phyloP scores from a whole-genome alignment of 2,888 invertebrate genomes.

The Aphidius colemani region DNA sequence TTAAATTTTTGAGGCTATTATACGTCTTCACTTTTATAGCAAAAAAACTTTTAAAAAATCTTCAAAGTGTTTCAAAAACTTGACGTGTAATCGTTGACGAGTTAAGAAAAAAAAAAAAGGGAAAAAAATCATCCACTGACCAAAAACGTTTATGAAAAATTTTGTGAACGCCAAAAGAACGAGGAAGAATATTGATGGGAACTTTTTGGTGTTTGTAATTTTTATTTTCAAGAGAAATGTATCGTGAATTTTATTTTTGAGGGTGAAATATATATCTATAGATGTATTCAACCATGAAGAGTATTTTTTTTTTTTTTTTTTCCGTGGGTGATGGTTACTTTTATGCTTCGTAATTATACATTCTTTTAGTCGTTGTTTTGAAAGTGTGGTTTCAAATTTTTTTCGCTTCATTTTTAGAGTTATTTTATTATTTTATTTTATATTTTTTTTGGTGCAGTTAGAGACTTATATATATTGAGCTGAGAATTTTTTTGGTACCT shows the following conservation, averaged over 20 bases:
- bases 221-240: conserved; percentile 26
- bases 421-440: not conserved
- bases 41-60: not conserved
- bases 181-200: conserved; percentile 54
- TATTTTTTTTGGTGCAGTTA: conserved; percentile 12
- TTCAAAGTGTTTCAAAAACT: conserved; percentile 18
- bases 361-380: conserved; percentile 38
- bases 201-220: conserved; percentile 35
- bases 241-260: conserved; percentile 1
- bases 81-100: conserved; percentile 26
- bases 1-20: no score
- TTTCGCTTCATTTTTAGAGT: no score
- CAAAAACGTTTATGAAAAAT: conserved; percentile 3
- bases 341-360: conserved; percentile 61
- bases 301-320: conserved; percentile 24
- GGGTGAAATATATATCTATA: not conserved
- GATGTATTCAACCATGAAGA: not conserved
- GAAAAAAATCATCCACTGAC: conserved; percentile 17
- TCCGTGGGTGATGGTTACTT: conserved; percentile 57
- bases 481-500: not conserved
- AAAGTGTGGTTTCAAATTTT: not conserved
- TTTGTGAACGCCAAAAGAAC: not conserved
- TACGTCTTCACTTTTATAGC: conserved; percentile 35
- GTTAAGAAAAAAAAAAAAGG: conserved; percentile 9
- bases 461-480: conserved; percentile 3